Evolutionary conservation across 64 coral and sea anemone species (phyloP), one percentile per base, ranked within the genome.

Genomic region (Pocillopora damicornis): DNA sequence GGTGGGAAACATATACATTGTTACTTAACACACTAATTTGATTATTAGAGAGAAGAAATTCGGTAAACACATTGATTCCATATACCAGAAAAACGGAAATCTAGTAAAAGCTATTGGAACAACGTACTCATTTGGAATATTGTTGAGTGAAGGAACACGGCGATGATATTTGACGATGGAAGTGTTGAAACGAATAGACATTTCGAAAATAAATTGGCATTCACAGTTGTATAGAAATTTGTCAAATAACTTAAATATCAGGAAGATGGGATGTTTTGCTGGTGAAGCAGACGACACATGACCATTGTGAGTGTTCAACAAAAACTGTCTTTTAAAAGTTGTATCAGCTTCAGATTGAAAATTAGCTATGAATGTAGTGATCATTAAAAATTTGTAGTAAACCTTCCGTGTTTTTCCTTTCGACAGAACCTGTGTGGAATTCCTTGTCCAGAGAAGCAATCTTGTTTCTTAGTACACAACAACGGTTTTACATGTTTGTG

Each of bases 401-500:
- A 17, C 1, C 16, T 7, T 4, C 61, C 12, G 0, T 69, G 20
- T 69, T n/a, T n/a, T 22, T n/a, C 23, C 5, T 20, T 69, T 69
- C 6, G 66, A 69, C 66, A 69, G 66, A 69, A 69, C 22, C 66
- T 23, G 8, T 69, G 66, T 69, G 66, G 66, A n/a, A 23, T n/a
- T 69, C 66, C 66, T 69, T 69, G 66, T n/a, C 66, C 66, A 69
- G 66, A 69, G 66, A 25, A 69, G 66, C 66, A 69, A 69, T 69
- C 66, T n/a, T 69, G 66, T n/a, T 69, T n/a, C 20, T 25, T 5
- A 22, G 20, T n/a, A n/a, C 20, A n/a, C 20, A 22, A 69, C 22
- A 9, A 18, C 1, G 66, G 18, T 9, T 69, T n/a, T 69, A n/a
- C 66, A 8, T 69, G 66, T 22, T 9, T 23, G 16, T 69, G 66